Conservation (phyloP, 2,888 invertebrate species). For the Volucella inanis region DNA sequence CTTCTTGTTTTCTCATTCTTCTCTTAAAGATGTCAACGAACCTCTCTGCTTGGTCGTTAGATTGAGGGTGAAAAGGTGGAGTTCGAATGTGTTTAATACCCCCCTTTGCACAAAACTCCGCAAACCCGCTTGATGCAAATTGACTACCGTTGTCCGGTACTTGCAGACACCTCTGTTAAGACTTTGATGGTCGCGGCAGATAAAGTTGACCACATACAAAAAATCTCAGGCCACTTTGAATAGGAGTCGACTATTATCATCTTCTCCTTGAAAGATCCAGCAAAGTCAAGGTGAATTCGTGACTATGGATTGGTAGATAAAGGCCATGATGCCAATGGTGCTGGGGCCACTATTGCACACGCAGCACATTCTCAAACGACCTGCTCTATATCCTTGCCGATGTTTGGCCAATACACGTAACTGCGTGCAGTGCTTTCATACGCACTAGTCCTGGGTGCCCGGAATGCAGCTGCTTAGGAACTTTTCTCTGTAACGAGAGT, state of each 20-base stretch:
- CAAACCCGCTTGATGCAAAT: constrained; percentile 58
- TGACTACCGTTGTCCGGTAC: constrained; percentile 73
- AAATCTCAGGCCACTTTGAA: constrained; percentile 62
- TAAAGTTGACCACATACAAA: constrained; percentile 32
- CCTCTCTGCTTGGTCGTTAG: constrained; percentile 76
- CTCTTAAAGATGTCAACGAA: constrained; percentile 75
- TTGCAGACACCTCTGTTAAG: constrained; percentile 40
- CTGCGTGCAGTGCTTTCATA: constrained; percentile 57
- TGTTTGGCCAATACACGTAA: constrained; percentile 77
- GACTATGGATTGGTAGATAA: constrained; percentile 78
- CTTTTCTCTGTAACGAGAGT: constrained; percentile 36
- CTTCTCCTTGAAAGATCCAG: constrained; percentile 78
- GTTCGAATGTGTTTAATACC: constrained; percentile 68
- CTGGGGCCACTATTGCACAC: too few species aligned
- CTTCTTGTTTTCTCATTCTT: constrained; percentile 27
- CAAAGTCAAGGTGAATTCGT: constrained; percentile 82
- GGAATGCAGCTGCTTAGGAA: constrained; percentile 47
- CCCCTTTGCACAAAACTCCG: constrained; percentile 65
- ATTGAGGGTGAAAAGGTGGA: constrained; percentile 70
- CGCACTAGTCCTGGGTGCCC: constrained; percentile 49
- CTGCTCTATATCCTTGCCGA: constrained; percentile 76
- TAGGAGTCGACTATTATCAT: constrained; percentile 53
- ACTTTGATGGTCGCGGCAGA: constrained; percentile 23
- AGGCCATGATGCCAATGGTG: constrained; percentile 65
- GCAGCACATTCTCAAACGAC: constrained; percentile 72